Conservation (phyloP, 2,113 vertebrate species). For the Peromyscus californicus region DNA sequence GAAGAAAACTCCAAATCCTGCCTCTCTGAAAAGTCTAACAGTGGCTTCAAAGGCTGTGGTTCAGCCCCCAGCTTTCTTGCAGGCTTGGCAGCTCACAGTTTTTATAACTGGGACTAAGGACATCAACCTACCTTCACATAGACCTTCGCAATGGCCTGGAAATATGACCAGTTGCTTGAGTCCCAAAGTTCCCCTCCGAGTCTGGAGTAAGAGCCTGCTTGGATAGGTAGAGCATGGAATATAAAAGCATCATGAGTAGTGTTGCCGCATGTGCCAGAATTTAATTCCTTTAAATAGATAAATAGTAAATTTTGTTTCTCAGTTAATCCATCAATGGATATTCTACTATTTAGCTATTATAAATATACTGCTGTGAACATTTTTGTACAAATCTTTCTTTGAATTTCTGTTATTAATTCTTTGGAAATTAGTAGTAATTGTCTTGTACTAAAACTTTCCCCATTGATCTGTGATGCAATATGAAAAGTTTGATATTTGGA, state of each 20-base stretch:
- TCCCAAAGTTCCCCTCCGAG: background rate
- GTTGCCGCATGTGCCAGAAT: background rate
- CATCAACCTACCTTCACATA: background rate
- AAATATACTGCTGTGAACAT: background rate
- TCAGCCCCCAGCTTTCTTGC: background rate
- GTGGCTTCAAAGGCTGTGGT: background rate
- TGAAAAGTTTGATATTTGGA: background rate
- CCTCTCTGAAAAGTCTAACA: background rate
- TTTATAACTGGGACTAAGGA: background rate
- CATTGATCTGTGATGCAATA: background rate
- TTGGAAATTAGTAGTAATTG: background rate
- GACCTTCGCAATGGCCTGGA: background rate
- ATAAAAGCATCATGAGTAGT: background rate
- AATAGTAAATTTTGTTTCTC: background rate
- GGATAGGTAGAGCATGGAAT: background rate
- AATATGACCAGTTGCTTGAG: background rate
- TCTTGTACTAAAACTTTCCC: background rate
- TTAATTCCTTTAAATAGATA: constrained; percentile 1
- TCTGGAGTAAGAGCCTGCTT: background rate
- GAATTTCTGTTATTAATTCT: background rate
- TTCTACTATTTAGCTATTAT: background rate
- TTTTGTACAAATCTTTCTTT: background rate
- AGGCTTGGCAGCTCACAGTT: background rate
- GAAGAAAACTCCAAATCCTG: background rate
- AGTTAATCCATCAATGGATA: background rate